These are phyloP conservation scores for Keiferia lycopersicella DNA, from an alignment of 2,888 invertebrate species.

Conservation along the genomic window DNA sequence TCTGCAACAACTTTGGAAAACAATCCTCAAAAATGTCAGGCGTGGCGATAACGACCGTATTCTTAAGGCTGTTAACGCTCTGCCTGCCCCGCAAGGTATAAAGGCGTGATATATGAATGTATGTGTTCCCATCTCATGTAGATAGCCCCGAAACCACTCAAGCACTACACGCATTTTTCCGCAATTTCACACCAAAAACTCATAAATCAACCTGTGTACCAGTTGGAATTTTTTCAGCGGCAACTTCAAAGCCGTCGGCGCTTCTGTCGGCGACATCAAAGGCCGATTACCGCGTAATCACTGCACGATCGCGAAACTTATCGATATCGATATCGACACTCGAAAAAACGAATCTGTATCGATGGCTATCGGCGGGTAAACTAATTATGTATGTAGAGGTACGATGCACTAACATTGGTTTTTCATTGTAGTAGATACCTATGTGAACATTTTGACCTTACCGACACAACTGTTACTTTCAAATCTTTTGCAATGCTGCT, in stretches of 20 bases:
- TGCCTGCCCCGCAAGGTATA: no score
- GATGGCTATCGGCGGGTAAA: conserved; percentile 39
- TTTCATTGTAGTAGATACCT: not conserved
- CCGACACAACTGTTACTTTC: no score
- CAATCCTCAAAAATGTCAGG: no score
- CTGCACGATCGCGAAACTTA: conserved; percentile 41
- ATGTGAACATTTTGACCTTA: conserved; percentile 14
- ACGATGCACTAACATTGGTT: conserved; percentile 29
- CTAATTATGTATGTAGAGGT: conserved; percentile 43
- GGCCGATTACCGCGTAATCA: conserved; percentile 45
- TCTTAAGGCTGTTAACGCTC: no score
- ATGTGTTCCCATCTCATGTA: no score
- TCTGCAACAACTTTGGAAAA: no score
- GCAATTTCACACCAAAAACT: conserved; percentile 12
- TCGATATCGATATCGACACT: conserved; percentile 40
- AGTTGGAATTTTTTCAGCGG: conserved; percentile 41
- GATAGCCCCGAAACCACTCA: conserved; percentile 12
- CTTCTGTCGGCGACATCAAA: conserved; percentile 56
- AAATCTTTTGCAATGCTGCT: no score
- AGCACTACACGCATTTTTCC: conserved; percentile 15
- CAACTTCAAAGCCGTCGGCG: conserved; percentile 50
- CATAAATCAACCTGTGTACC: conserved; percentile 13
- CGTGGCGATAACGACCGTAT: no score
- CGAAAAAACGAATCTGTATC: conserved; percentile 34
- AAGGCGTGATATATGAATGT: no score